Percentiles rank a stretch among this genome's conserved stretches.
Evolutionary conservation across 2,888 invertebrate species (phyloP).

Genomic region (Drosophila austrosaltans): DNA sequence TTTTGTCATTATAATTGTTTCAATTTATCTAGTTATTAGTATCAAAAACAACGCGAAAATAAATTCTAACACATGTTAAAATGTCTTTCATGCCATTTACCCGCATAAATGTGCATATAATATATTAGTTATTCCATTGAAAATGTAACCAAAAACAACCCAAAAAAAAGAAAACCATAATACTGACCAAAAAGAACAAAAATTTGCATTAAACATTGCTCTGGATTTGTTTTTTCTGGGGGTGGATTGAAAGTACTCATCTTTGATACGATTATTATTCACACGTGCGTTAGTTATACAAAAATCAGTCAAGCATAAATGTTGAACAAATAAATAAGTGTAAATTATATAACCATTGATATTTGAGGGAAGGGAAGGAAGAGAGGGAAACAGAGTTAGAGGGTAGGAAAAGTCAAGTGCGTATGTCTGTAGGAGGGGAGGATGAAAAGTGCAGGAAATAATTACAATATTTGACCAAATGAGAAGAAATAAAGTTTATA

Average conservation of each 20-base stretch:
- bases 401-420: conserved; percentile 37
- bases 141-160: conserved; percentile 21
- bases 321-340: conserved; percentile 54
- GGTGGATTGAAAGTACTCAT: conserved; percentile 29
- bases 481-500: not conserved
- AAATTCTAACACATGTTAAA: conserved; percentile 51
- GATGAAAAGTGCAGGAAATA: conserved; percentile 32
- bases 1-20: no score
- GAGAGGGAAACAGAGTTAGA: not conserved
- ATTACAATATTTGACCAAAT: conserved; percentile 5
- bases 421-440: conserved; percentile 26
- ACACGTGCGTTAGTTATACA: conserved; percentile 35
- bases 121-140: conserved; percentile 16
- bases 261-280: conserved; percentile 18
- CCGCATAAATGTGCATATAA: conserved; percentile 29
- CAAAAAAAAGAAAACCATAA: conserved; percentile 12
- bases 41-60: not conserved
- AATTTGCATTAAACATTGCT: conserved; percentile 57
- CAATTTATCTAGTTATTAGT: no score
- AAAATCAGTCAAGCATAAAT: conserved; percentile 46
- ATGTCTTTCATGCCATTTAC: conserved; percentile 45
- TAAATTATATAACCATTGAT: conserved; percentile 53
- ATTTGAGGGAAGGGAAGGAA: conserved; percentile 6
- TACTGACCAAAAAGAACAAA: conserved; percentile 21
- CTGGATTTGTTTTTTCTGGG: not conserved